Evolutionary conservation across 23 tunicate species (phyloP), one percentile per base, ranked within the genome.

Genomic region (Diplosoma virens): DNA sequence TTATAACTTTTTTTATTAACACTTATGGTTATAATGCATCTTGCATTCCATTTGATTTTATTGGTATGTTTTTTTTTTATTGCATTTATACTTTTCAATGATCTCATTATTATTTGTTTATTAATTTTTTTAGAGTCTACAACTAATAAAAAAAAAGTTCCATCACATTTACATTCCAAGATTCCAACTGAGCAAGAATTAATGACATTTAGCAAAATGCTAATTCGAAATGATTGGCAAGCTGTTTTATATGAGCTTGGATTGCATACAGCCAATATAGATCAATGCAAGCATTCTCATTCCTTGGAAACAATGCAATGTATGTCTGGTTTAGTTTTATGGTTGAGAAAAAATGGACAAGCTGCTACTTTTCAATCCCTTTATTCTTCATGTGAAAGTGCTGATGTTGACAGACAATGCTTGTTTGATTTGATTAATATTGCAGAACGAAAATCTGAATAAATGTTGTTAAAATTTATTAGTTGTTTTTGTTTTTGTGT

Each of bases 181-280:
- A 18, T 70, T 17, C 92, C 92, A 0, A 37, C 80, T 11, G 92
- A 86, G 33, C 37, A 37, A 23, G 66, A 86, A 25, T 11, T 86
- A 36, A 71, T 79, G 54, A 45, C 56, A 50, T 58, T 79, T 25
- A 68, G 92, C 73, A 86, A 86, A 72, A 27, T 48, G 3, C 28
- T 50, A 3, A 73, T 71, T 30, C 54, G n/a, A 1, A 60, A 26
- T 27, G 80, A 79, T 29, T 86, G 80, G 79, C 71, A 79, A 61
- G 4, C 59, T 31, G 47, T 79, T 23, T 48, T 50, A 30, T 59
- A 80, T 30, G 79, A 69, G 30, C 76, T 86, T 1, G 84, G 84
- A 6, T 28, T 86, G 30, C 22, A 66, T 0, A 52, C 69, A 27
- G 27, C 37, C 1, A 80, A 86, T 30, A 59, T 86, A 18, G 84